These are phyloP conservation scores for Palythoa grandis DNA, from an alignment of 92 coral and sea anemone species.

Conservation along the genomic window DNA sequence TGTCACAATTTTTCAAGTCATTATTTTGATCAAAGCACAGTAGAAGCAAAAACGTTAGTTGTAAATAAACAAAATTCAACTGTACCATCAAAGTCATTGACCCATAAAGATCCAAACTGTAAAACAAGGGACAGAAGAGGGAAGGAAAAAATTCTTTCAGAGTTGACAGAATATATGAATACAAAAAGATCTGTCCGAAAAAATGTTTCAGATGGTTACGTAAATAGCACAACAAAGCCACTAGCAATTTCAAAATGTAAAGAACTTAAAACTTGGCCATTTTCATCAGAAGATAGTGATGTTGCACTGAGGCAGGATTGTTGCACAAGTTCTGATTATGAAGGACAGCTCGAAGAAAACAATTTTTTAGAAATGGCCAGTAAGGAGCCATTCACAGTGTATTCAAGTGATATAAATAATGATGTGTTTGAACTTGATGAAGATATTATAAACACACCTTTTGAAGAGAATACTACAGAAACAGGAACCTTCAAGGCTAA, in stretches of 20 bases:
- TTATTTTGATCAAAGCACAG: background rate
- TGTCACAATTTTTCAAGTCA: background rate
- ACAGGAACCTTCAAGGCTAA: conserved; percentile 51
- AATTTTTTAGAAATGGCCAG: background rate
- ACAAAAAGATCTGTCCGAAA: conserved; percentile 24
- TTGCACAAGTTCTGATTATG: conserved; percentile 10
- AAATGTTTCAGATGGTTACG: background rate
- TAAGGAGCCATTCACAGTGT: conserved; percentile 24
- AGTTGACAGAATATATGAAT: conserved; percentile 72
- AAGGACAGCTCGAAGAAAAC: conserved; percentile 12
- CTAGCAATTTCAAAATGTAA: background rate
- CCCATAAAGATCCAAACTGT: conserved; percentile 18
- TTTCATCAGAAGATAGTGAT: background rate
- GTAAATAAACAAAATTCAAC: background rate
- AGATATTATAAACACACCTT: background rate
- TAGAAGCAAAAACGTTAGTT: background rate
- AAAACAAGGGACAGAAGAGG: conserved; percentile 58
- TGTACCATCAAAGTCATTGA: conserved; percentile 1
- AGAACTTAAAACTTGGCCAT: background rate
- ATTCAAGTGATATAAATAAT: background rate
- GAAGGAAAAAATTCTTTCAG: conserved; percentile 76
- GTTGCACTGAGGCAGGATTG: background rate
- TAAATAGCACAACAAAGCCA: background rate
- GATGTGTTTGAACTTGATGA: conserved; percentile 33
- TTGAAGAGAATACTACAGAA: background rate